phyloP scores from a whole-genome alignment of 2,888 invertebrate genomes.

The Polydesmus complanatus region DNA sequence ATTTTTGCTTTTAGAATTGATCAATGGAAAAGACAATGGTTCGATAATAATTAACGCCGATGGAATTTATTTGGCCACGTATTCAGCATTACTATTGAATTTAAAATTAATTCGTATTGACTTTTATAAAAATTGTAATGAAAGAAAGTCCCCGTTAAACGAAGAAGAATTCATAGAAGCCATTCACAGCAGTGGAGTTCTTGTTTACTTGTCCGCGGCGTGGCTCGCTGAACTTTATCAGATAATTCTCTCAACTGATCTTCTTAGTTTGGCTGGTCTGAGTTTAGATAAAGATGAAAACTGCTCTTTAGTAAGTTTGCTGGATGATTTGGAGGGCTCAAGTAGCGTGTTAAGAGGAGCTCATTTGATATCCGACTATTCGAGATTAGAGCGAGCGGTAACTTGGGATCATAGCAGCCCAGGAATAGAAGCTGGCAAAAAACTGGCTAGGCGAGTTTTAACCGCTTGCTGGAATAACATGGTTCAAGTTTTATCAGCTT shows the following conservation, averaged over 20 bases:
- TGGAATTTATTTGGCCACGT: constrained; percentile 82
- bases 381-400: constrained; percentile 62
- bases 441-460: constrained; percentile 47
- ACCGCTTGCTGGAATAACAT: constrained; percentile 87
- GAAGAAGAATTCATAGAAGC: constrained; percentile 80
- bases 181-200: constrained; percentile 78
- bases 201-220: constrained; percentile 81
- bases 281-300: constrained; percentile 41
- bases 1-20: constrained; percentile 17
- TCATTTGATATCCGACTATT: constrained; percentile 76
- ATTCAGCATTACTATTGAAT: constrained; percentile 67
- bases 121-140: constrained; percentile 34
- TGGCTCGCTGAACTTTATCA: constrained; percentile 90
- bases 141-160: constrained; percentile 36
- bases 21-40: constrained; percentile 7
- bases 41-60: constrained; percentile 72
- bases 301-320: constrained; percentile 53
- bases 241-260: constrained; percentile 58
- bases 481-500: constrained; percentile 70
- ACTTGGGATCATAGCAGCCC: constrained; percentile 51
- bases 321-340: constrained; percentile 68
- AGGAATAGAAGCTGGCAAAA: constrained; percentile 56
- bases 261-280: constrained; percentile 54
- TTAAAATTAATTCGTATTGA: constrained; percentile 60
- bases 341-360: constrained; percentile 49